phyloP scores from a whole-genome alignment of 1,140 invertebrate genomes.

The Meloidogyne floridensis region DNA sequence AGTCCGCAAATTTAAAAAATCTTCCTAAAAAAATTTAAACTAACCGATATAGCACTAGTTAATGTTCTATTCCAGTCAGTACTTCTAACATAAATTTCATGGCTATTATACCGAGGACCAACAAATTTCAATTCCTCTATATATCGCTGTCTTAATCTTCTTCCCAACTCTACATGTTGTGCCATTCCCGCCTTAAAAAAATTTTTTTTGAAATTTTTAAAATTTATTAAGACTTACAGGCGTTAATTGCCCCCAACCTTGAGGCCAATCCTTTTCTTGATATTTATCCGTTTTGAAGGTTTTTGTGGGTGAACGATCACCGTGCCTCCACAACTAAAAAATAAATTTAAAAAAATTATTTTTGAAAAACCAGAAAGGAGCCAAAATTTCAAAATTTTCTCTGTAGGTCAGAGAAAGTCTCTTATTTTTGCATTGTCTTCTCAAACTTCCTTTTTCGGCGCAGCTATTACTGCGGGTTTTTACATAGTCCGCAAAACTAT shows the following conservation, averaged over 20 bases:
- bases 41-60: constrained; percentile 41
- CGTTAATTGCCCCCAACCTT: constrained; percentile 42
- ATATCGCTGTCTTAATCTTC: constrained; percentile 27
- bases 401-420: too few species aligned
- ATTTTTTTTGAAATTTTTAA: background rate
- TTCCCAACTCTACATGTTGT: constrained; percentile 33
- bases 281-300: constrained; percentile 38
- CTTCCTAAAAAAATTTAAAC: background rate
- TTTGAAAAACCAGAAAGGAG: background rate
- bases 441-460: too few species aligned
- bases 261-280: constrained; percentile 38
- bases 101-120: constrained; percentile 29
- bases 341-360: background rate
- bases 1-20: background rate
- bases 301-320: constrained; percentile 39
- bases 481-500: too few species aligned
- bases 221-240: constrained; percentile 11
- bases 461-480: too few species aligned
- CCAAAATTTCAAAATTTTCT: too few species aligned
- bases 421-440: too few species aligned
- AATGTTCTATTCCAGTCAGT: constrained; percentile 42
- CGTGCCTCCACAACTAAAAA: constrained; percentile 42
- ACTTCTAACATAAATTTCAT: constrained; percentile 41
- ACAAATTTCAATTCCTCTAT: constrained; percentile 35
- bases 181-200: constrained; percentile 29